A percentile compares a stretch with the other conserved stretches of the same genome.
phyloP scores from a whole-genome alignment of 53 echinoderm and acorn worm genomes.

The Stichopus horrens region DNA sequence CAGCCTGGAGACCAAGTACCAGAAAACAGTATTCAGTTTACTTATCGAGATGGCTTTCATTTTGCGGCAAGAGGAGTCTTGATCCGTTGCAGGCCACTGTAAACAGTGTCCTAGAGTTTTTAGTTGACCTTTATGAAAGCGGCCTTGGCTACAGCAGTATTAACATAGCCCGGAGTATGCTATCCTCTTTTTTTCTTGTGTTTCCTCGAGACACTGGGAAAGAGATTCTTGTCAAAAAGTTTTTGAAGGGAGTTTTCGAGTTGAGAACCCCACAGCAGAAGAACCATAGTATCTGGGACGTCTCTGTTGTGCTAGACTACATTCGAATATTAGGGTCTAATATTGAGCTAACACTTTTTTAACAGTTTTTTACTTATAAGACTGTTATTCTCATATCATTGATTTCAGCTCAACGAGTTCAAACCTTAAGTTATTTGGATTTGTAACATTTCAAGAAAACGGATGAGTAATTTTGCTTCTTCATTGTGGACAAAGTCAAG shows the following conservation, averaged over 20 bases:
- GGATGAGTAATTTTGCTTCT: not conserved
- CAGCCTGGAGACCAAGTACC: slow-evolving; percentile 26
- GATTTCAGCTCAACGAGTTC: slow-evolving; percentile 8
- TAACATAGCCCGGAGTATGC: no score
- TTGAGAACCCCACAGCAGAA: slow-evolving; percentile 33
- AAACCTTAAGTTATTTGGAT: slow-evolving; percentile 10
- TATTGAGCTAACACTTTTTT: not conserved
- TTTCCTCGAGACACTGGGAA: no score
- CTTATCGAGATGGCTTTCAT: slow-evolving; percentile 8
- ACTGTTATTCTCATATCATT: not conserved
- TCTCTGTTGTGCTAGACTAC: no score
- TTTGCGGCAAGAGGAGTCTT: slow-evolving; percentile 9
- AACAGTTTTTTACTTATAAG: slow-evolving; percentile 11
- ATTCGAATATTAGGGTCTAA: slow-evolving; percentile 38
- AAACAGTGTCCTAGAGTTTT: not conserved
- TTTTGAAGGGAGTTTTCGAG: slow-evolving; percentile 37
- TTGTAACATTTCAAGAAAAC: not conserved
- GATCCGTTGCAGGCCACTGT: slow-evolving; percentile 20
- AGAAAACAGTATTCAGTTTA: slow-evolving; percentile 33
- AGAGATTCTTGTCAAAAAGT: slow-evolving; percentile 52
- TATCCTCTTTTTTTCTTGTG: no score
- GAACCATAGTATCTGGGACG: slow-evolving; percentile 50
- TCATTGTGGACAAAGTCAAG: slow-evolving; percentile 4
- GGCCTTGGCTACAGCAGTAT: no score
- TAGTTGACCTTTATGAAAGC: slow-evolving; percentile 26